Conservation (phyloP, 1,140 invertebrate species). For the Drosophila orena region DNA sequence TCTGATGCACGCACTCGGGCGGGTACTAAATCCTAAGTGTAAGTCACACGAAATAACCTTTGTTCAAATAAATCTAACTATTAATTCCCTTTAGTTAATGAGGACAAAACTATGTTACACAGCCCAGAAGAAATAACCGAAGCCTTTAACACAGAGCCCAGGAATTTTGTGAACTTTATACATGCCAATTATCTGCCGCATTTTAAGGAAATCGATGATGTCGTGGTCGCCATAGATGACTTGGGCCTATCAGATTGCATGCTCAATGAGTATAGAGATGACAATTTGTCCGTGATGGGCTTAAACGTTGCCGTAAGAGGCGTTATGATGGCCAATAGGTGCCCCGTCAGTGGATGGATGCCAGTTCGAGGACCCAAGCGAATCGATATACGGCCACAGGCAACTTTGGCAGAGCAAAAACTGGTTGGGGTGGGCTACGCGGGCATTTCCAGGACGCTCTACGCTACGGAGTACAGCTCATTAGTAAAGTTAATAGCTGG, state of each 20-base stretch:
- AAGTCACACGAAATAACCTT: conserved; percentile 33
- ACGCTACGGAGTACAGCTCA: conserved; percentile 67
- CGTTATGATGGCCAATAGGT: conserved; percentile 89
- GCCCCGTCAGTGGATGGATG: conserved; percentile 89
- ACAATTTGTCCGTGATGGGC: conserved; percentile 85
- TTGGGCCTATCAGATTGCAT: conserved; percentile 88
- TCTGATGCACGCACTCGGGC: conserved; percentile 90
- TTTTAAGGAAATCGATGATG: conserved; percentile 87
- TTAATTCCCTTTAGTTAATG: conserved; percentile 27
- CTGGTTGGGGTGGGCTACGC: conserved; percentile 39
- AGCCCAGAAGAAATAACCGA: conserved; percentile 88
- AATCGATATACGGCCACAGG: conserved; percentile 23
- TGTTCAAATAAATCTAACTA: background rate
- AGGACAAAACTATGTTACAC: conserved; percentile 86
- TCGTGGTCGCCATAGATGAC: conserved; percentile 86
- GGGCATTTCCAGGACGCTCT: conserved; percentile 55
- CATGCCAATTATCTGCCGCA: conserved; percentile 91
- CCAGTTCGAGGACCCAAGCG: conserved; percentile 88
- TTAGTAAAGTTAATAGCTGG: conserved; percentile 55
- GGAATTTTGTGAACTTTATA: conserved; percentile 88
- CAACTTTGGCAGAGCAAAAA: conserved; percentile 36
- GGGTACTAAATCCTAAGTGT: conserved; percentile 91
- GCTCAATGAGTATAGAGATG: conserved; percentile 89
- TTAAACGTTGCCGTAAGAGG: conserved; percentile 88
- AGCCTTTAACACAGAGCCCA: conserved; percentile 88